These are phyloP conservation scores for Lates japonicus DNA, from an alignment of 2,797 vertebrate genomes.

Conservation along the genomic window DNA sequence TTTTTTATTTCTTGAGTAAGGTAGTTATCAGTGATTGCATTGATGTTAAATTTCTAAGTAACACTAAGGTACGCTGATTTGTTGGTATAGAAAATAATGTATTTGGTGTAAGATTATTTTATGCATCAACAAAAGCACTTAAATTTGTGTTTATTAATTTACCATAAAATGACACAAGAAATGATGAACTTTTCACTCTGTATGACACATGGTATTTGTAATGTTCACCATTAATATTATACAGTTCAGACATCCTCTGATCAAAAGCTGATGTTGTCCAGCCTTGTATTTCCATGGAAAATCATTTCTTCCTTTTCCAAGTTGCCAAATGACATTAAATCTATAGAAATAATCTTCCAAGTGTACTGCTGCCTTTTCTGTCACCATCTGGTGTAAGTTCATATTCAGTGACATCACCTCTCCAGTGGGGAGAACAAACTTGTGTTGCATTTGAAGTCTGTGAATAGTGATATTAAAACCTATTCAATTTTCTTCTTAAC, in stretches of 20 bases:
- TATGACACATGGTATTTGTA: constrained; percentile 18
- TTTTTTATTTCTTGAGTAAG: not conserved
- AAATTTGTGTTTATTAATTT: constrained; percentile 52
- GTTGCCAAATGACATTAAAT: not conserved
- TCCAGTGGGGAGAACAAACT: not conserved
- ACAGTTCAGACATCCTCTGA: constrained; percentile 1
- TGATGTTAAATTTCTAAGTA: not conserved
- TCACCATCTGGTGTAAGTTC: not conserved
- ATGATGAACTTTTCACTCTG: not conserved
- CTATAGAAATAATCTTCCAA: constrained; percentile 12
- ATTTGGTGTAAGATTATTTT: not conserved
- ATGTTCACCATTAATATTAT: constrained; percentile 9
- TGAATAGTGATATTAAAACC: constrained; percentile 14
- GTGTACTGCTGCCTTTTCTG: not conserved
- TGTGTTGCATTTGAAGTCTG: constrained; percentile 1
- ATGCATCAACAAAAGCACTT: constrained; percentile 11
- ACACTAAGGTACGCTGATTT: not conserved
- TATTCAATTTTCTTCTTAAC: constrained; percentile 1
- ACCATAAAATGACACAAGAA: constrained; percentile 16
- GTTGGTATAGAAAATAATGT: not conserved
- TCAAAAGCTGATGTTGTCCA: not conserved
- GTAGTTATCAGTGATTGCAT: not conserved
- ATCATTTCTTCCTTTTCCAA: not conserved
- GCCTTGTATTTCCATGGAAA: not conserved
- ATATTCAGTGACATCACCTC: not conserved